Conservation (phyloP, 2,797 vertebrate species). For the Vultur gryphus region DNA sequence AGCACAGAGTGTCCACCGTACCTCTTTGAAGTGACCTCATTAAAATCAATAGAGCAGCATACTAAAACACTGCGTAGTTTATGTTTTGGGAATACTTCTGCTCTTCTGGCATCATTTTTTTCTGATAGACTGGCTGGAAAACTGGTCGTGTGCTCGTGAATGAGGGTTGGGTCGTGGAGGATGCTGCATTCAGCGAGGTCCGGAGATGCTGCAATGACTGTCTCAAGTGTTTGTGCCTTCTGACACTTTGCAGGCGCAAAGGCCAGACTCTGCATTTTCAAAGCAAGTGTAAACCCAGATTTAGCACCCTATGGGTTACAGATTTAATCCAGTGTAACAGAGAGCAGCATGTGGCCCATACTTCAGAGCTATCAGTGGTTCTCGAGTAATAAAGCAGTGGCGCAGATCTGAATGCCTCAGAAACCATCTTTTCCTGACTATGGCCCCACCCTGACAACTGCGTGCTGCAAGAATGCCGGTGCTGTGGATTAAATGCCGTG, state of each 20-base stretch:
- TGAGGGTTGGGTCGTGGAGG: neutral
- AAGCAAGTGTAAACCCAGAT: slow-evolving; percentile 50
- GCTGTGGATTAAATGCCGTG: neutral
- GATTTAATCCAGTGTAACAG: slow-evolving; percentile 32
- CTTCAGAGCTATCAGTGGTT: slow-evolving; percentile 21
- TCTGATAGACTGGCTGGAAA: neutral
- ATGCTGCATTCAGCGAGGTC: neutral
- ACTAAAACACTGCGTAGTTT: neutral
- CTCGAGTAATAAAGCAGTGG: neutral
- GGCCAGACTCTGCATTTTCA: neutral
- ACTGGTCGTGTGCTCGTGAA: accelerated
- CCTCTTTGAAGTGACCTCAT: neutral
- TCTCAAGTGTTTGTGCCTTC: neutral
- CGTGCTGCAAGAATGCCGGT: neutral
- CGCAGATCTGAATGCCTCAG: slow-evolving; percentile 15
- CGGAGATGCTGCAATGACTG: neutral
- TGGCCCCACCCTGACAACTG: slow-evolving; percentile 49
- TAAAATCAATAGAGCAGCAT: neutral
- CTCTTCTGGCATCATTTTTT: neutral
- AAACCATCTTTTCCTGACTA: slow-evolving; percentile 23
- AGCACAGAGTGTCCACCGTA: neutral
- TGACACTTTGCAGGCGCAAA: neutral
- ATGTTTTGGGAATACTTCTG: neutral
- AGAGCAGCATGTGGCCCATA: slow-evolving; percentile 48
- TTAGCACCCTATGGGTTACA: slow-evolving; percentile 29